phyloP scores from a whole-genome alignment of 1,140 invertebrate species.

The Drosophila willistoni region DNA sequence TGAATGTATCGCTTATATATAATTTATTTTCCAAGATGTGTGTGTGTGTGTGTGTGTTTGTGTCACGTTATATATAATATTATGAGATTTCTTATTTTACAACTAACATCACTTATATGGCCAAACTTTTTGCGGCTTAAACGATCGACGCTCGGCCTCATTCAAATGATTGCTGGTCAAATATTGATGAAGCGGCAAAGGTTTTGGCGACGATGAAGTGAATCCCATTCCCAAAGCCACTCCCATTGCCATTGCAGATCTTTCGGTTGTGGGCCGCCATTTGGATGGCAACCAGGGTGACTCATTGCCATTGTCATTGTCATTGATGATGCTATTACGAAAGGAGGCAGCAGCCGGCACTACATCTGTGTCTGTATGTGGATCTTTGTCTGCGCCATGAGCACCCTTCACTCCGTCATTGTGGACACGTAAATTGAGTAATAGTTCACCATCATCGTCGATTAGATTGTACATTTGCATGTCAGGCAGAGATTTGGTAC shows the following conservation, averaged over 20 bases:
- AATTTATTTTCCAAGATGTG: not conserved
- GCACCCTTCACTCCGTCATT: conserved; percentile 24
- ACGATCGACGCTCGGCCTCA: conserved; percentile 4
- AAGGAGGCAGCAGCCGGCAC: not conserved
- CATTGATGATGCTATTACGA: conserved; percentile 4
- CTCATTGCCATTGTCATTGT: conserved; percentile 12
- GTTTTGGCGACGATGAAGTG: conserved; percentile 64
- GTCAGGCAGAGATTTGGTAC: conserved; percentile 29
- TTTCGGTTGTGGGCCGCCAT: conserved; percentile 59
- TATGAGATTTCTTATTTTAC: conserved; percentile 14
- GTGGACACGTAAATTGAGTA: conserved; percentile 67
- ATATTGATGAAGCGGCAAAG: conserved; percentile 65
- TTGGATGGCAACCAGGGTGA: conserved; percentile 62
- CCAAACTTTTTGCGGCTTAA: conserved; percentile 45
- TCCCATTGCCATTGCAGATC: not conserved
- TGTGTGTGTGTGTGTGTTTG: conserved; percentile 22
- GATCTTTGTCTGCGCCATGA: not conserved
- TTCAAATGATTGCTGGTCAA: conserved; percentile 42
- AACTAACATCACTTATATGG: conserved; percentile 37
- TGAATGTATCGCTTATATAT: conserved; percentile 22
- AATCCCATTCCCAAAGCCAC: not conserved
- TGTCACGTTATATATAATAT: not conserved
- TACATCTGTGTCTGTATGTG: conserved; percentile 1
- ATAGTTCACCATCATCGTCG: conserved; percentile 66
- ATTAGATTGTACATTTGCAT: conserved; percentile 69